Percentiles rank a stretch among this genome's conserved stretches.
Conservation (phyloP, 1,140 invertebrate genomes). For the Cydia splendana region DNA sequence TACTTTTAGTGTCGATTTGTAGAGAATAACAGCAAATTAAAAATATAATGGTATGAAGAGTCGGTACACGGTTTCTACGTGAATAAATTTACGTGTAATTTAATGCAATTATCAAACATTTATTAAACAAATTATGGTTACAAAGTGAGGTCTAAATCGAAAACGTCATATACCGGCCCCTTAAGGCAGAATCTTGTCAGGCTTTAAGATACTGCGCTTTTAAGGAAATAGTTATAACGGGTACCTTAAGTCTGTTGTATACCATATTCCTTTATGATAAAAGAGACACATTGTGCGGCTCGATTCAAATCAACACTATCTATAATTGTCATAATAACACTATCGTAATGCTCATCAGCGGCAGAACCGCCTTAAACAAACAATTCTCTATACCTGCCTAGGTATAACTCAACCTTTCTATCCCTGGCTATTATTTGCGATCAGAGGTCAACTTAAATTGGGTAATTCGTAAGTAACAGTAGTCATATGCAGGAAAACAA, state of each 20-base stretch:
- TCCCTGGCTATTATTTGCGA: neutral
- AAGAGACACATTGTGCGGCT: neutral
- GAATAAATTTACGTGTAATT: no score
- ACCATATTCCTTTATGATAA: neutral
- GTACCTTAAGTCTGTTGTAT: neutral
- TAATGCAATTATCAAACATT: no score
- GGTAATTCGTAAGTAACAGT: neutral
- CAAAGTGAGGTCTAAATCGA: no score
- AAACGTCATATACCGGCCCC: no score
- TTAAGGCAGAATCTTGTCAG: no score
- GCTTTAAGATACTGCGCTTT: no score
- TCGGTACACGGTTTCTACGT: no score
- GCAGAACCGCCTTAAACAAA: neutral
- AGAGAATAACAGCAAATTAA: no score
- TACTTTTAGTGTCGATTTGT: no score
- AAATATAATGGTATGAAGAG: no score
- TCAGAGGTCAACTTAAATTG: neutral
- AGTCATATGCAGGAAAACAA: neutral
- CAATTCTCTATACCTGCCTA: neutral
- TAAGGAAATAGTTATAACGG: no score
- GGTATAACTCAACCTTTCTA: neutral
- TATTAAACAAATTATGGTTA: no score
- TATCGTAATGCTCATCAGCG: conserved; percentile 10
- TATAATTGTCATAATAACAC: conserved; percentile 10
- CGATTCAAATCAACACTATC: conserved; percentile 9